A percentile compares a stretch with the other conserved stretches of the same genome.
phyloP scores from a whole-genome alignment of 2,888 invertebrate genomes.

The Ferrisia virgata region DNA sequence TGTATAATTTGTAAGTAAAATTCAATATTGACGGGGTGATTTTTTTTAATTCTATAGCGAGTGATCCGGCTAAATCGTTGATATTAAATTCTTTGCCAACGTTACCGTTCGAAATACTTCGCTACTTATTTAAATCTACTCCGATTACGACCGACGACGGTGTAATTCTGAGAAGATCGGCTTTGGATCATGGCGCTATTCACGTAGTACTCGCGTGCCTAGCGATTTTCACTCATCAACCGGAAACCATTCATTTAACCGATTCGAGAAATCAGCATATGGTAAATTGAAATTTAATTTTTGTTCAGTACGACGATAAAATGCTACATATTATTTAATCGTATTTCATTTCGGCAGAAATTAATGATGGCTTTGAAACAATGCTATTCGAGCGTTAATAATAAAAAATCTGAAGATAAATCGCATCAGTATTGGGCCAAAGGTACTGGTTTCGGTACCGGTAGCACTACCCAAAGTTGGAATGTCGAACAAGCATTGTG shows the following conservation, averaged over 20 bases:
- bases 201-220: constrained; percentile 82
- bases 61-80: constrained; percentile 69
- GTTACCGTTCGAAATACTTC: constrained; percentile 76
- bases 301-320: background rate
- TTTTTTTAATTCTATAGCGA: constrained; percentile 51
- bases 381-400: constrained; percentile 48
- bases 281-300: background rate
- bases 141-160: constrained; percentile 75
- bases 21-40: constrained; percentile 39
- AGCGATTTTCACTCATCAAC: constrained; percentile 82
- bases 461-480: constrained; percentile 93
- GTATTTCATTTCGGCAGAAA: background rate
- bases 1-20: constrained; percentile 38
- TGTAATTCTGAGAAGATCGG: constrained; percentile 68
- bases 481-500: constrained; percentile 92
- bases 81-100: constrained; percentile 66
- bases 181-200: constrained; percentile 80
- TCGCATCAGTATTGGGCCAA: constrained; percentile 90
- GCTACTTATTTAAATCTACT: constrained; percentile 71
- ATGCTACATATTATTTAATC: background rate
- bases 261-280: constrained; percentile 33
- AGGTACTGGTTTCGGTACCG: constrained; percentile 94
- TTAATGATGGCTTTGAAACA: constrained; percentile 44
- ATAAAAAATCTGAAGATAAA: constrained; percentile 63
- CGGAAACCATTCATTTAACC: constrained; percentile 54